These are phyloP conservation scores for Phymatocera aterrima DNA, from an alignment of 2,888 invertebrate genomes.

Conservation along the genomic window DNA sequence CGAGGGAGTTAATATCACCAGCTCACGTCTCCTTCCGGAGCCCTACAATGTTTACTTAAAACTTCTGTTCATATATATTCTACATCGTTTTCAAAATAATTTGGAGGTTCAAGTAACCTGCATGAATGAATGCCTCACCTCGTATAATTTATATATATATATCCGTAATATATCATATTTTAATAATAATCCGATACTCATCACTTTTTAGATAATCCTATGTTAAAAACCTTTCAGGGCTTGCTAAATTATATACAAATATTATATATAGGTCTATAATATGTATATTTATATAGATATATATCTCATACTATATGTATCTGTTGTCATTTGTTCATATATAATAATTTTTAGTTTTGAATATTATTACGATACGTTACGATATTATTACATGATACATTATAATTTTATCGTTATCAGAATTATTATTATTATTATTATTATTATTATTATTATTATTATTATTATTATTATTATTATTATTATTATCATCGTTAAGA, in stretches of 20 bases:
- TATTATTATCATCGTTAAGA: slow-evolving; percentile 32
- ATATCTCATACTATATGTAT: slow-evolving; percentile 32
- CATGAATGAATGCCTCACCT: too few relatives aligned
- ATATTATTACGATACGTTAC: too few relatives aligned
- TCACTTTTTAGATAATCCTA: slow-evolving; percentile 53
- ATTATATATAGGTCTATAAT: slow-evolving; percentile 50
- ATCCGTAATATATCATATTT: neutral
- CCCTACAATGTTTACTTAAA: too few relatives aligned
- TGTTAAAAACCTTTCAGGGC: slow-evolving; percentile 58
- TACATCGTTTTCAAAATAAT: too few relatives aligned
- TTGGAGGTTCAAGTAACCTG: too few relatives aligned
- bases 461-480: slow-evolving; percentile 32
- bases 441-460: slow-evolving; percentile 28
- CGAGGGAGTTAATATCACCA: too few relatives aligned
- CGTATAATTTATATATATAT: neutral
- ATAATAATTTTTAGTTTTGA: slow-evolving; percentile 27
- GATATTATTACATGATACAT: slow-evolving; percentile 26
- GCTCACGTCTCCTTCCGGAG: too few relatives aligned
- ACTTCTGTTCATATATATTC: too few relatives aligned
- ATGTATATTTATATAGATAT: slow-evolving; percentile 50
- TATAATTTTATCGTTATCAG: slow-evolving; percentile 41
- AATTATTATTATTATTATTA: neutral
- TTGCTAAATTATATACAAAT: slow-evolving; percentile 66
- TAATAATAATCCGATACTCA: slow-evolving; percentile 42
- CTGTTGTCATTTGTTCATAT: slow-evolving; percentile 44